phyloP scores from a whole-genome alignment of 2,113 vertebrate genomes.

The Zosterops japonicus region DNA sequence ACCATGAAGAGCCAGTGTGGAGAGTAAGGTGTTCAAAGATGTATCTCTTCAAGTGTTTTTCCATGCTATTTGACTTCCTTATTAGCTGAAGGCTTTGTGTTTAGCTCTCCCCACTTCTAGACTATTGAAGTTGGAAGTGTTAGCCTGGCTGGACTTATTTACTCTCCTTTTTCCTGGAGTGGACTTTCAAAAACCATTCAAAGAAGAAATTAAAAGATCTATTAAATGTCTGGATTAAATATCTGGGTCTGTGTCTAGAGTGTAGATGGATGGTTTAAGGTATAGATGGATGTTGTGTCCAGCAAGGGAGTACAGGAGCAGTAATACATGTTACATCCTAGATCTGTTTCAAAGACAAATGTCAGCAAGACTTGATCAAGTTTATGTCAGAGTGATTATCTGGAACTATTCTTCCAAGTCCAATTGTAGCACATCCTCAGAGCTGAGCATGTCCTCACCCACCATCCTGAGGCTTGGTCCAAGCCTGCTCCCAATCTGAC shows the following conservation, averaged over 20 bases:
- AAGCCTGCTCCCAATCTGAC: not conserved
- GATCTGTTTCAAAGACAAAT: not conserved
- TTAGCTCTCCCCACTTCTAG: not conserved
- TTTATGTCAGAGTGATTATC: not conserved
- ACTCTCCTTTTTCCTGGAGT: not conserved
- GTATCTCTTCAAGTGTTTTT: not conserved
- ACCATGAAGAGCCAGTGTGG: not conserved
- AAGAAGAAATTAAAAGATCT: not conserved
- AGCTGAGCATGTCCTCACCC: not conserved
- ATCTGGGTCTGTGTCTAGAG: not conserved
- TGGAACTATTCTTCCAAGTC: not conserved
- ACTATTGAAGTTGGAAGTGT: not conserved
- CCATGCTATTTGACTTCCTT: not conserved
- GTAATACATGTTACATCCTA: not conserved
- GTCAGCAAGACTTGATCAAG: not conserved
- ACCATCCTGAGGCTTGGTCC: not conserved
- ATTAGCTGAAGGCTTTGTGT: not conserved
- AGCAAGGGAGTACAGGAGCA: accelerated
- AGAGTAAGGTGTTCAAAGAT: not conserved
- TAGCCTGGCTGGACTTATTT: not conserved
- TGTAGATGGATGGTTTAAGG: not conserved
- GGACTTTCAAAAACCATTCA: not conserved
- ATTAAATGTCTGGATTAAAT: not conserved
- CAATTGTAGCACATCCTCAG: not conserved
- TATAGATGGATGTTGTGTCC: not conserved